These are phyloP conservation scores for Chymomyza costata DNA, from an alignment of 1,140 invertebrate species.

Conservation along the genomic window DNA sequence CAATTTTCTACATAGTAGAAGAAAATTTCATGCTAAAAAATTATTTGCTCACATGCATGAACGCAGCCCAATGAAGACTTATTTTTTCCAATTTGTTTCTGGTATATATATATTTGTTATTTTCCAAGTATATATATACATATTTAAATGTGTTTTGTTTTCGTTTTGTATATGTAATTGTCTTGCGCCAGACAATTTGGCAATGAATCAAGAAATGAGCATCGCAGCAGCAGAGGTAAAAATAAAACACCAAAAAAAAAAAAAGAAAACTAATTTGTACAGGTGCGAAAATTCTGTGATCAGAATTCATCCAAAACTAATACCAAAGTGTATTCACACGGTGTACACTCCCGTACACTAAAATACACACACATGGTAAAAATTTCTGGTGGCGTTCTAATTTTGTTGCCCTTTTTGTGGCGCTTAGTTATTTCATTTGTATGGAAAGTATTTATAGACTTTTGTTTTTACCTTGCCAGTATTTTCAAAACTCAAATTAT, in stretches of 20 bases:
- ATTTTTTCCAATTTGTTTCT: no score
- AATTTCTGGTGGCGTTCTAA: no score
- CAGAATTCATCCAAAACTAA: slow-evolving; percentile 27
- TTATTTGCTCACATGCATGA: slow-evolving; percentile 42
- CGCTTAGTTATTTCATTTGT: no score
- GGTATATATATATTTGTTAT: no score
- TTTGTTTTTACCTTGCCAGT: no score
- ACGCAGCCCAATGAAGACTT: slow-evolving; percentile 32
- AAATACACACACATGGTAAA: no score
- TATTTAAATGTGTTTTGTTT: slow-evolving; percentile 8
- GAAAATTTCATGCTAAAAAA: slow-evolving; percentile 43
- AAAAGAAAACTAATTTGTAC: slow-evolving; percentile 56
- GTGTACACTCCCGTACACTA: slow-evolving; percentile 15
- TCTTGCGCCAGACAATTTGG: slow-evolving; percentile 45
- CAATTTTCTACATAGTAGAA: slow-evolving; percentile 22
- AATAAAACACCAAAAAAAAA: slow-evolving; percentile 23
- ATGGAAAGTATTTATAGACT: no score
- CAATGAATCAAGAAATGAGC: slow-evolving; percentile 58
- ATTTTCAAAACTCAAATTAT: no score
- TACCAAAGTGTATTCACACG: slow-evolving; percentile 12
- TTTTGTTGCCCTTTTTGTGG: no score
- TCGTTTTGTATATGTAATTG: slow-evolving; percentile 1
- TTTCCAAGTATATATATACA: not conserved
- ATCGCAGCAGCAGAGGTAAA: slow-evolving; percentile 23
- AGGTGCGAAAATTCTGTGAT: slow-evolving; percentile 68